Conservation (phyloP, 2,113 vertebrate species). For the Ranitomeya imitator region DNA sequence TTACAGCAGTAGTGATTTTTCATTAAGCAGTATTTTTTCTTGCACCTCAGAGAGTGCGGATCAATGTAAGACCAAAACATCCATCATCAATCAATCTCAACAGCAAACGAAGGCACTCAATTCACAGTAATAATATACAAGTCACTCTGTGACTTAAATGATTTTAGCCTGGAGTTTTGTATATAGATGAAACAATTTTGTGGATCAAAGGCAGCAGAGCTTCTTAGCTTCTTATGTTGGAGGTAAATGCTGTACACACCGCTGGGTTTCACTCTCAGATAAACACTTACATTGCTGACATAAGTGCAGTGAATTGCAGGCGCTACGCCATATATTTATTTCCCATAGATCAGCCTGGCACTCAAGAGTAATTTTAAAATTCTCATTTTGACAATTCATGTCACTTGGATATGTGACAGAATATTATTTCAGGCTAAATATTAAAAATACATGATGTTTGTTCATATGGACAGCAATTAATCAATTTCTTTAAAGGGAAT, state of each 20-base stretch:
- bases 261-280: slow-evolving; percentile 18
- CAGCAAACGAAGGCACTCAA: slow-evolving; percentile 21
- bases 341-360: neutral
- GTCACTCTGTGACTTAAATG: slow-evolving; percentile 38
- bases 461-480: neutral
- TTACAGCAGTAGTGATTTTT: slow-evolving; percentile 34
- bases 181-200: slow-evolving; percentile 57
- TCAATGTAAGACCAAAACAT: slow-evolving; percentile 42
- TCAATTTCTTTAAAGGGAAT: neutral
- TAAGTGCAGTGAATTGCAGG: slow-evolving; percentile 6
- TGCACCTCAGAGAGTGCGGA: slow-evolving; percentile 7
- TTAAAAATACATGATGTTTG: neutral
- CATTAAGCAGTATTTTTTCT: slow-evolving; percentile 35
- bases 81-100: slow-evolving; percentile 29
- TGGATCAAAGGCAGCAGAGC: slow-evolving; percentile 35
- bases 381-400: neutral
- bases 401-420: neutral
- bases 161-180: slow-evolving; percentile 49
- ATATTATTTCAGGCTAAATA: neutral
- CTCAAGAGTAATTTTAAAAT: neutral
- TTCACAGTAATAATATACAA: slow-evolving; percentile 39
- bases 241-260: slow-evolving; percentile 37
- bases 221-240: slow-evolving; percentile 12
- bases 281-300: slow-evolving; percentile 37
- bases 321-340: slow-evolving; percentile 7